phyloP scores from a whole-genome alignment of 2,888 invertebrate genomes.

The Artemia sp. region DNA sequence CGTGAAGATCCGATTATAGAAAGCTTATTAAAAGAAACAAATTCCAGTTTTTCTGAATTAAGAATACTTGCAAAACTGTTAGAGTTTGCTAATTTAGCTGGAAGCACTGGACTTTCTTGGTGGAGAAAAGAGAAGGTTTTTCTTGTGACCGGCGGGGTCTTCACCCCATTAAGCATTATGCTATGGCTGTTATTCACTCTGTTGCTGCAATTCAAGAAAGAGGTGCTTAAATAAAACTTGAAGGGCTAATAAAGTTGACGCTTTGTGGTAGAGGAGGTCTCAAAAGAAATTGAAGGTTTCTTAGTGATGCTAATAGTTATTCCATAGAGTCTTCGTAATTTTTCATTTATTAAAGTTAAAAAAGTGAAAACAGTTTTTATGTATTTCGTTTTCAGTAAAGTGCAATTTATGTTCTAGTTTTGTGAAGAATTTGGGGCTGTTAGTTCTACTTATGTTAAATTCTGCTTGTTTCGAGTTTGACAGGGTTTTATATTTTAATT shows the following conservation, averaged over 20 bases:
- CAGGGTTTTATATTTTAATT: too few species aligned
- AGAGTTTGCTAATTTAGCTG: conserved; percentile 41
- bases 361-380: too few species aligned
- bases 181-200: conserved; percentile 67
- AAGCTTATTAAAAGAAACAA: conserved; percentile 41
- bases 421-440: too few species aligned
- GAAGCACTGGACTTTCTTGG: conserved; percentile 27
- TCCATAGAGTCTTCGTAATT: conserved; percentile 43
- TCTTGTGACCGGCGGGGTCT: conserved; percentile 38
- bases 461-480: too few species aligned
- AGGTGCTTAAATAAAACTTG: conserved; percentile 46
- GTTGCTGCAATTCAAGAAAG: conserved; percentile 67
- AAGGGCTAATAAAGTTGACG: background rate
- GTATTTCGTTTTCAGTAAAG: too few species aligned
- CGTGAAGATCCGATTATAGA: conserved; percentile 61
- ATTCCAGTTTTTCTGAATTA: conserved; percentile 42
- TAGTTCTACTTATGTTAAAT: too few species aligned
- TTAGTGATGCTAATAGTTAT: too few species aligned
- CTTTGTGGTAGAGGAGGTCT: background rate
- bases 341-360: too few species aligned
- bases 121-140: conserved; percentile 36
- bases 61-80: conserved; percentile 42
- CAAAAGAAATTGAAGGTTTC: background rate
- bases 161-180: conserved; percentile 64
- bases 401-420: too few species aligned